These are phyloP conservation scores for Myanophis thanlyinensis DNA, from an alignment of 2,113 vertebrate species.

Conservation along the genomic window DNA sequence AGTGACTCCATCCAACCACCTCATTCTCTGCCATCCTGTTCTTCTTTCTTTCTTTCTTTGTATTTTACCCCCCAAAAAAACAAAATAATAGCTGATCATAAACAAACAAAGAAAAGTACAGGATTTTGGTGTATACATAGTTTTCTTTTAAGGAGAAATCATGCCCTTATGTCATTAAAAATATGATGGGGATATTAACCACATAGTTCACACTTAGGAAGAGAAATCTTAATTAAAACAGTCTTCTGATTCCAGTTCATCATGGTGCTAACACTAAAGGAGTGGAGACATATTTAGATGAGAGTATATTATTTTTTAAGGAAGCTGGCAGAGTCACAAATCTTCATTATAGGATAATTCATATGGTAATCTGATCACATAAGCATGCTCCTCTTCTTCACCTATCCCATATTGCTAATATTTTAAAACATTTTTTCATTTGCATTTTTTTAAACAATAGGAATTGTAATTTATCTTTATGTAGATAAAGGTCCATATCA, in stretches of 20 bases:
- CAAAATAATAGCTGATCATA: not conserved
- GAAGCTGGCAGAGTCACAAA: constrained; percentile 1
- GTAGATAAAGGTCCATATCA: not conserved
- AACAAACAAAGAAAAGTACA: not conserved
- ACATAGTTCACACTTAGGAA: not conserved
- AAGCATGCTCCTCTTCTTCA: not conserved
- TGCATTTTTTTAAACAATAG: not conserved
- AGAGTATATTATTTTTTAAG: constrained; percentile 6
- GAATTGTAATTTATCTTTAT: not conserved
- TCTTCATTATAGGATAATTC: not conserved
- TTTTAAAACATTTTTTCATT: not conserved
- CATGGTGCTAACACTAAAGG: not conserved
- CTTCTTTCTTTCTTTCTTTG: too few relatives aligned
- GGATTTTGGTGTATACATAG: not conserved
- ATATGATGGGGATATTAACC: constrained; percentile 5
- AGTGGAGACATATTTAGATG: not conserved
- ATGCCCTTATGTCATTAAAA: not conserved
- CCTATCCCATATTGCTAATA: not conserved
- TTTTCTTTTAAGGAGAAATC: not conserved
- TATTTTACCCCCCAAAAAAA: not conserved
- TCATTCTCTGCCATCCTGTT: too few relatives aligned
- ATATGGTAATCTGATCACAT: not conserved
- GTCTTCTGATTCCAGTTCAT: not conserved
- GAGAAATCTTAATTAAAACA: not conserved
- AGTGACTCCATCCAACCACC: too few relatives aligned